phyloP scores from a whole-genome alignment of 2,888 invertebrate species.

The Folsomia candida region DNA sequence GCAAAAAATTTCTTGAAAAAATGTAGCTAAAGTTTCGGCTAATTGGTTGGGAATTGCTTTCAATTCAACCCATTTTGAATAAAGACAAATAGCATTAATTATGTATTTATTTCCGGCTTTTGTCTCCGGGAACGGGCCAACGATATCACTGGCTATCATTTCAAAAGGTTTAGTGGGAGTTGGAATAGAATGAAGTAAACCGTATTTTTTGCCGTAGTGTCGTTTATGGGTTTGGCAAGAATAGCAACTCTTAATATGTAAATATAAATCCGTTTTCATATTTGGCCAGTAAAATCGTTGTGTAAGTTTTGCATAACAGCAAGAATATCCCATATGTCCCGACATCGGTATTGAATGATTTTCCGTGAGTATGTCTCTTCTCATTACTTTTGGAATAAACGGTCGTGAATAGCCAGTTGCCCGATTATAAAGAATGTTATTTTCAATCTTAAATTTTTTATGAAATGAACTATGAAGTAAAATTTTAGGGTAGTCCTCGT shows the following conservation, averaged over 20 bases:
- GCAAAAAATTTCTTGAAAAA: constrained; percentile 42
- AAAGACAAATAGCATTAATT: constrained; percentile 37
- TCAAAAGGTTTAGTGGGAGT: constrained; percentile 38
- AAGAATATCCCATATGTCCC: neutral
- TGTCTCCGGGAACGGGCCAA: constrained; percentile 46
- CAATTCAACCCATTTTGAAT: constrained; percentile 44
- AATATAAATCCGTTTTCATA: constrained; percentile 1
- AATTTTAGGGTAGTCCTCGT: neutral
- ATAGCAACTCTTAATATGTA: neutral
- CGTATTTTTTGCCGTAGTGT: constrained; percentile 7
- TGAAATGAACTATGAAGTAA: no score
- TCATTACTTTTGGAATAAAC: neutral
- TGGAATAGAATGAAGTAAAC: constrained; percentile 23
- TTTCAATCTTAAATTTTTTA: neutral
- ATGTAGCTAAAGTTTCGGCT: constrained; percentile 48
- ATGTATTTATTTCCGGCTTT: constrained; percentile 38
- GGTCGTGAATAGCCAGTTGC: neutral
- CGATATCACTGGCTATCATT: constrained; percentile 38
- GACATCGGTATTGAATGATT: neutral
- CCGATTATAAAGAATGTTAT: neutral
- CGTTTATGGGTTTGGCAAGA: neutral
- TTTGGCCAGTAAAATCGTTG: constrained; percentile 2
- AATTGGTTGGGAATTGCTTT: constrained; percentile 46
- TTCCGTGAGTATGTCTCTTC: neutral
- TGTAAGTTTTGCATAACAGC: neutral